These are phyloP conservation scores for Dynastes tityus DNA, from an alignment of 2,888 invertebrate genomes.

Conservation along the genomic window DNA sequence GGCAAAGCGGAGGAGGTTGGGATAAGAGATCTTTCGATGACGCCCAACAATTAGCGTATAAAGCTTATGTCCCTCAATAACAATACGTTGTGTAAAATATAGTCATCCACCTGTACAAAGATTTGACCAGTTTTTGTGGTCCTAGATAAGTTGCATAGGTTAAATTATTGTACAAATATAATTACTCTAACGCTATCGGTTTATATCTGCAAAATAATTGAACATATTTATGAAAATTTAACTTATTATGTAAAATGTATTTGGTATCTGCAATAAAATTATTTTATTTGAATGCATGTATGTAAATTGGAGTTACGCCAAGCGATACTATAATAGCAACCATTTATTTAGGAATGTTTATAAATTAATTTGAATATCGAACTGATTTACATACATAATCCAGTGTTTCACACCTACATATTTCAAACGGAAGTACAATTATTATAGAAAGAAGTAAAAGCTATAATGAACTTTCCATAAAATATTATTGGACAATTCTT, in stretches of 20 bases:
- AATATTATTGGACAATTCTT: too few relatives aligned
- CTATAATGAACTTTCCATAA: too few relatives aligned
- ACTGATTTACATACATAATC: too few relatives aligned
- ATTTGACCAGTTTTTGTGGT: conserved; percentile 59
- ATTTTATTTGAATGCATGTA: not conserved
- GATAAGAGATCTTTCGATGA: conserved; percentile 79
- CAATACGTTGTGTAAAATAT: conserved; percentile 25
- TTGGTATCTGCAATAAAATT: conserved; percentile 35
- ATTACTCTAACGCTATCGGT: not conserved
- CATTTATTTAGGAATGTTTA: too few relatives aligned
- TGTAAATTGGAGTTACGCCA: too few relatives aligned
- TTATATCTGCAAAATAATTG: not conserved
- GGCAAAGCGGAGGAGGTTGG: conserved; percentile 75
- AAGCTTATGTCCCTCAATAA: conserved; percentile 73
- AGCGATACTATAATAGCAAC: too few relatives aligned
- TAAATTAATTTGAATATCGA: too few relatives aligned
- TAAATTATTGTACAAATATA: conserved; percentile 40
- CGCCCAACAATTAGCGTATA: conserved; percentile 82
- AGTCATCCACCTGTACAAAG: conserved; percentile 50
- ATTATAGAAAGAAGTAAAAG: too few relatives aligned
- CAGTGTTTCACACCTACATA: too few relatives aligned
- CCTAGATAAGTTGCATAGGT: conserved; percentile 44
- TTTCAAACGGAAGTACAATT: too few relatives aligned
- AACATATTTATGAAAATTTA: conserved; percentile 43
- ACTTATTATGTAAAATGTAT: conserved; percentile 40